A percentile compares a stretch with the other conserved stretches of the same genome.
Conservation (phyloP, 2,888 invertebrate genomes). For the Dyspetes luteomarginatus region DNA sequence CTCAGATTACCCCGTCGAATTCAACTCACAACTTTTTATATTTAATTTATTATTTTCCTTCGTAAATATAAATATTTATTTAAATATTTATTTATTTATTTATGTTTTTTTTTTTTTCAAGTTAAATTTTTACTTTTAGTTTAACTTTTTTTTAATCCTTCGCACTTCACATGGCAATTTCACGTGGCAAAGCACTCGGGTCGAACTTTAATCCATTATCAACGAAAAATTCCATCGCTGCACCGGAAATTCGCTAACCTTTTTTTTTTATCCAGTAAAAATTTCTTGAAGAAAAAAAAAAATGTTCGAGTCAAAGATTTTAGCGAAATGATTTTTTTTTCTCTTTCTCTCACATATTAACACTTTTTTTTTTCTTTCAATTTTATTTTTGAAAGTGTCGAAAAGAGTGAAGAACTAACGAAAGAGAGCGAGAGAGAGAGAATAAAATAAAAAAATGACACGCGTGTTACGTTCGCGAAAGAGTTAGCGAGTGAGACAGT, state of each 20-base stretch:
- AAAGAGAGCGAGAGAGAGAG: slow-evolving; percentile 1
- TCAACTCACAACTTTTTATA: slow-evolving; percentile 41
- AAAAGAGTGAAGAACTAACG: slow-evolving; percentile 2
- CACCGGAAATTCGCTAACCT: slow-evolving; percentile 27
- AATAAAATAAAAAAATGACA: background rate
- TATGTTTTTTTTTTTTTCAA: background rate
- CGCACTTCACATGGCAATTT: slow-evolving; percentile 57
- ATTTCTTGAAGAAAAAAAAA: slow-evolving; percentile 1
- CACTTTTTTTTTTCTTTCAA: background rate
- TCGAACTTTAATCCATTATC: slow-evolving; percentile 50
- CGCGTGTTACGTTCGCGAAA: slow-evolving; percentile 59
- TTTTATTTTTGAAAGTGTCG: slow-evolving; percentile 3
- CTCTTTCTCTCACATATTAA: background rate
- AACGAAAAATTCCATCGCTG: slow-evolving; percentile 59
- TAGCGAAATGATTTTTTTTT: background rate
- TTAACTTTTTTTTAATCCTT: no score
- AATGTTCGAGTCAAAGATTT: background rate
- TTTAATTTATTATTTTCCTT: slow-evolving; percentile 10
- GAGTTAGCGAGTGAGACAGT: slow-evolving; percentile 15
- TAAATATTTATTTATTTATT: background rate
- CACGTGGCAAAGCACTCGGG: slow-evolving; percentile 59
- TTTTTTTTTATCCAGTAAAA: background rate
- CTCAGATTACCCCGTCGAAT: slow-evolving; percentile 67
- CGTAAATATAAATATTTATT: slow-evolving; percentile 11
- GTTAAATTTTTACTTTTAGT: background rate